Conservation (phyloP, 2,888 invertebrate species). For the Zaprionus obscuricornis region DNA sequence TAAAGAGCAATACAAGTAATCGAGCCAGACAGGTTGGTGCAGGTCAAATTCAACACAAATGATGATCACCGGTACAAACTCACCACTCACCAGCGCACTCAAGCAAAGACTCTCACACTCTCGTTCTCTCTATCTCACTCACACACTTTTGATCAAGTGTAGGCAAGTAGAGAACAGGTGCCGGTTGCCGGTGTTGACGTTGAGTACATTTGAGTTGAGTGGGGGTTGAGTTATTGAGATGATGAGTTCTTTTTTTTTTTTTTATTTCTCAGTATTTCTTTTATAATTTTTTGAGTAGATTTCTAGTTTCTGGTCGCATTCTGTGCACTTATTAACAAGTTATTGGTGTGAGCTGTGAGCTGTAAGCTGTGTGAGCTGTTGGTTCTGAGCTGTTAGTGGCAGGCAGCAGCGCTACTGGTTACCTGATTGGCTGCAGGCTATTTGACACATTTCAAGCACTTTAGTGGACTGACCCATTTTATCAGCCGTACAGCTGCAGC, state of each 20-base stretch:
- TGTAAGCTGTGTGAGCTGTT: slow-evolving; percentile 6
- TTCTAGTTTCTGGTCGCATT: slow-evolving; percentile 55
- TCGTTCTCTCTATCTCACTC: slow-evolving; percentile 5
- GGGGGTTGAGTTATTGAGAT: slow-evolving; percentile 22
- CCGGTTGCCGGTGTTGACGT: slow-evolving; percentile 12
- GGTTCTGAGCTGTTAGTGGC: neutral
- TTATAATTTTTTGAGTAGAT: slow-evolving; percentile 38
- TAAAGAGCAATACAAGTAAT: neutral
- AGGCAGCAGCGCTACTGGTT: slow-evolving; percentile 46
- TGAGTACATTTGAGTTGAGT: slow-evolving; percentile 27
- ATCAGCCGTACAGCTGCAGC: slow-evolving; percentile 12
- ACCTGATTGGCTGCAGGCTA: slow-evolving; percentile 59
- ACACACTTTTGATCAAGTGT: slow-evolving; percentile 46
- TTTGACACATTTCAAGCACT: slow-evolving; percentile 68
- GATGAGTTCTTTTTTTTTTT: slow-evolving; percentile 23
- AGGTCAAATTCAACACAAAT: slow-evolving; percentile 70
- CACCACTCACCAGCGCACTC: slow-evolving; percentile 31
- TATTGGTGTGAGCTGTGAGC: slow-evolving; percentile 44
- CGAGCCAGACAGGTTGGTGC: slow-evolving; percentile 53
- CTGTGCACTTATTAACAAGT: slow-evolving; percentile 59
- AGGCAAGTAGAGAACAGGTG: slow-evolving; percentile 54
- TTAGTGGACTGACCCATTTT: slow-evolving; percentile 76
- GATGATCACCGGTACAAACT: slow-evolving; percentile 25
- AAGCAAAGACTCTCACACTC: slow-evolving; percentile 15
- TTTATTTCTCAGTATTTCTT: too few species aligned